These are phyloP conservation scores for Chymomyza caudatula DNA, from an alignment of 2,888 invertebrate species.

Conservation along the genomic window DNA sequence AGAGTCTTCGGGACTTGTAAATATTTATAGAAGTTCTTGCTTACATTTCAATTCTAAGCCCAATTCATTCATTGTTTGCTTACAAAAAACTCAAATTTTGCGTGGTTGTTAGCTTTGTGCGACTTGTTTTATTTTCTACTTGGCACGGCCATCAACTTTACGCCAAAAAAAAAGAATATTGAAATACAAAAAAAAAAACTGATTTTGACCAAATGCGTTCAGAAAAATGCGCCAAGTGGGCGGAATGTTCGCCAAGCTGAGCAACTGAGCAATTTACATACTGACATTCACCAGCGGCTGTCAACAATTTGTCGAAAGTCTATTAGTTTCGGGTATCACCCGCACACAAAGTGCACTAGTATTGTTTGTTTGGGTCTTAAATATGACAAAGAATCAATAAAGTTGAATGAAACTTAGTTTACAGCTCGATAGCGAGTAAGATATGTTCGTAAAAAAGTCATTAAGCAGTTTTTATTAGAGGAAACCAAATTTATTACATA, in stretches of 20 bases:
- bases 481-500: too few relatives aligned
- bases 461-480: too few relatives aligned
- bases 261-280: background rate
- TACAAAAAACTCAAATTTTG: background rate
- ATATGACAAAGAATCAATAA: background rate
- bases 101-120: conserved; percentile 1
- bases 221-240: conserved; percentile 37
- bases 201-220: conserved; percentile 65
- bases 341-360: background rate
- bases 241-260: conserved; percentile 8
- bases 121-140: background rate
- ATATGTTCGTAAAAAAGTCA: background rate
- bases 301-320: background rate
- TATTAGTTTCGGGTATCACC: background rate
- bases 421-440: too few relatives aligned
- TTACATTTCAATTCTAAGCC: background rate
- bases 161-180: conserved; percentile 3
- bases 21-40: too few relatives aligned
- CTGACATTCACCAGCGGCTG: background rate
- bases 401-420: background rate
- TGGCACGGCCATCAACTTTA: conserved; percentile 35
- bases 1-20: background rate
- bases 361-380: too few relatives aligned
- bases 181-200: conserved; percentile 53
- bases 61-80: background rate